Percentiles rank a stretch among this genome's conserved stretches.
Conservation (phyloP, 2,113 vertebrate species). For the Gobius niger region DNA sequence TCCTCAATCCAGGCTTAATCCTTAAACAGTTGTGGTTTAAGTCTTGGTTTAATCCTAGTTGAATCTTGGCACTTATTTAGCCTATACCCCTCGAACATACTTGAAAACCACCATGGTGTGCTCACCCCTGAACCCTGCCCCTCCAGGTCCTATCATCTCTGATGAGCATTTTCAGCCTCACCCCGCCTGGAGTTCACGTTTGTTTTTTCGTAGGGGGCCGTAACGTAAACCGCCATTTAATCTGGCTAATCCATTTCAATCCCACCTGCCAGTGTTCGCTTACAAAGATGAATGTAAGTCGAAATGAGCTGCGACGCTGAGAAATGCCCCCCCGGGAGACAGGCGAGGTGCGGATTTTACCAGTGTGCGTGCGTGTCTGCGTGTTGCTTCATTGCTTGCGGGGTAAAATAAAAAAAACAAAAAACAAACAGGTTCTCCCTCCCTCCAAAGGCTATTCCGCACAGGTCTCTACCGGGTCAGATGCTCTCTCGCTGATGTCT, state of each 20-base stretch:
- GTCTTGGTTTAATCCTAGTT: too few species aligned
- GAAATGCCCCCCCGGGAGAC: constrained; percentile 71
- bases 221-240: constrained; percentile 76
- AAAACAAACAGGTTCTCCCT: constrained; percentile 19
- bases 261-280: constrained; percentile 80
- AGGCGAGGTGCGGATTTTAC: constrained; percentile 43
- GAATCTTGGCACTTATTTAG: too few species aligned
- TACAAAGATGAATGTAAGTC: constrained; percentile 81
- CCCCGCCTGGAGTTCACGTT: constrained; percentile 7
- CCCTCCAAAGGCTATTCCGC: constrained; percentile 58
- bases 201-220: constrained; percentile 31
- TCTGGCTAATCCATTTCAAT: constrained; percentile 82
- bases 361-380: constrained; percentile 13
- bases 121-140: background rate
- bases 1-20: too few species aligned
- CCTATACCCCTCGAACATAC: too few species aligned
- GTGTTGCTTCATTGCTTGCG: constrained; percentile 36
- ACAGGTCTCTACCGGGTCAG: constrained; percentile 63
- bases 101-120: too few species aligned
- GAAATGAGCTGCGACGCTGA: constrained; percentile 79
- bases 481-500: constrained; percentile 66
- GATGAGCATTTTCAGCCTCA: constrained; percentile 15
- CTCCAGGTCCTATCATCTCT: background rate
- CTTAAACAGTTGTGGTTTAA: too few species aligned
- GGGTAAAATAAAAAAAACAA: constrained; percentile 13